phyloP scores from a whole-genome alignment of 2,797 vertebrate species.

The Gymnothorax javanicus region DNA sequence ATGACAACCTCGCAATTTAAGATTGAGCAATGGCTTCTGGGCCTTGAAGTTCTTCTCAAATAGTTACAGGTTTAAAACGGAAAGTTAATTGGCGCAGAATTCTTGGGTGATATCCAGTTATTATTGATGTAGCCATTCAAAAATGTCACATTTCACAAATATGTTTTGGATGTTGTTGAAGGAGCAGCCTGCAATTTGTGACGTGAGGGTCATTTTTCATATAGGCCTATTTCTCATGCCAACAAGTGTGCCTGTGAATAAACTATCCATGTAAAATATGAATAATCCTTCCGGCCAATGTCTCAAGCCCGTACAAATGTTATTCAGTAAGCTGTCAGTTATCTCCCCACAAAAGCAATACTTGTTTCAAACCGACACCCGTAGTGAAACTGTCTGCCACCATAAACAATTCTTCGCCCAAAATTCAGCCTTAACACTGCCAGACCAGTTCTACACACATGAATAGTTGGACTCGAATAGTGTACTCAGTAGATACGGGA shows the following conservation, averaged over 20 bases:
- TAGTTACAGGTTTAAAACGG: background rate
- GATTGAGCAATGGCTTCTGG: background rate
- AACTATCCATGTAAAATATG: background rate
- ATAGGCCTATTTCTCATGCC: background rate
- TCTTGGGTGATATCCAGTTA: background rate
- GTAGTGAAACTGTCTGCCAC: background rate
- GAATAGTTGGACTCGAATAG: slow-evolving; percentile 63
- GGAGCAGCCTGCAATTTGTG: background rate
- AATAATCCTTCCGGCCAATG: background rate
- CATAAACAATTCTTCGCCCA: background rate
- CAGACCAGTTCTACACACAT: slow-evolving; percentile 62
- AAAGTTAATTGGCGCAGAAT: background rate
- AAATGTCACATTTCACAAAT: background rate
- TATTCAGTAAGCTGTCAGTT: background rate
- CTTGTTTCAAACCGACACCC: background rate
- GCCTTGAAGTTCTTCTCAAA: background rate
- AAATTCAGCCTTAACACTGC: slow-evolving; percentile 59
- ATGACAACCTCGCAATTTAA: background rate
- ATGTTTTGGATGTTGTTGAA: background rate
- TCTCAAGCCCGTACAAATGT: background rate
- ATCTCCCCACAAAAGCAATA: background rate
- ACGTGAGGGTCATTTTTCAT: background rate
- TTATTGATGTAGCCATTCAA: background rate
- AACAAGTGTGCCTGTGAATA: background rate
- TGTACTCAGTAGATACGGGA: slow-evolving; percentile 62